A percentile compares a stretch with the other conserved stretches of the same genome.
Conservation (phyloP, 2,888 invertebrate genomes). For the Monochamus alternatus region DNA sequence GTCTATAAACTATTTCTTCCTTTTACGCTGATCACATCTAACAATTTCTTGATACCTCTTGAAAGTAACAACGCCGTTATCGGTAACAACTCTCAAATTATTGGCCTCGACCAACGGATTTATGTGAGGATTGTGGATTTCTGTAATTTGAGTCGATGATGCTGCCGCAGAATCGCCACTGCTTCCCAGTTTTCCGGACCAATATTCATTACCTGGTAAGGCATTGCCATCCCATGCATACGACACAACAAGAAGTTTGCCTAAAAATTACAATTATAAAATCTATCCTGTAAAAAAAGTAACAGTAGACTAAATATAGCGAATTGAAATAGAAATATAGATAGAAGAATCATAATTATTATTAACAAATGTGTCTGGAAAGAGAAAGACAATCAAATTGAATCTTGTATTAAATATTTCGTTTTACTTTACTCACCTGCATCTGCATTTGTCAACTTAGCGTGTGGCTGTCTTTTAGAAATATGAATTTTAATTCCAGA, state of each 20-base stretch:
- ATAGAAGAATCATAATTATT: no score
- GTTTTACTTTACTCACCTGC: slow-evolving; percentile 66
- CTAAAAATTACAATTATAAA: slow-evolving; percentile 48
- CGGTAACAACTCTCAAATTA: slow-evolving; percentile 66
- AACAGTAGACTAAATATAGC: not conserved
- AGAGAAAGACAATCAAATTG: not conserved
- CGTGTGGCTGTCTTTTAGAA: slow-evolving; percentile 74
- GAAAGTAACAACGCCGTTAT: slow-evolving; percentile 32
- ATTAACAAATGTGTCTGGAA: no score
- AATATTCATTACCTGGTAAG: slow-evolving; percentile 83
- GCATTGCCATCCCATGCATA: slow-evolving; percentile 85
- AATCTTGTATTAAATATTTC: not conserved
- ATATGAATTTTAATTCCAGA: slow-evolving; percentile 69
- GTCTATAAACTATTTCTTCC: not conserved
- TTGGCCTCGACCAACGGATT: slow-evolving; percentile 72
- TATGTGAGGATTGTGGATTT: slow-evolving; percentile 76
- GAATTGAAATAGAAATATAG: no score
- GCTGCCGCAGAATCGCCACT: slow-evolving; percentile 79
- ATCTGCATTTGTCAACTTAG: slow-evolving; percentile 69
- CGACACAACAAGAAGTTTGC: slow-evolving; percentile 75
- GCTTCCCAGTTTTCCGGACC: slow-evolving; percentile 73
- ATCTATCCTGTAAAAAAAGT: not conserved
- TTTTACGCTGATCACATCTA: slow-evolving; percentile 9
- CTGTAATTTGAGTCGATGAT: slow-evolving; percentile 75
- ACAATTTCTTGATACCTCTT: slow-evolving; percentile 39